phyloP scores from a whole-genome alignment of 1,140 invertebrate species.

The Caenorhabditis remanei region DNA sequence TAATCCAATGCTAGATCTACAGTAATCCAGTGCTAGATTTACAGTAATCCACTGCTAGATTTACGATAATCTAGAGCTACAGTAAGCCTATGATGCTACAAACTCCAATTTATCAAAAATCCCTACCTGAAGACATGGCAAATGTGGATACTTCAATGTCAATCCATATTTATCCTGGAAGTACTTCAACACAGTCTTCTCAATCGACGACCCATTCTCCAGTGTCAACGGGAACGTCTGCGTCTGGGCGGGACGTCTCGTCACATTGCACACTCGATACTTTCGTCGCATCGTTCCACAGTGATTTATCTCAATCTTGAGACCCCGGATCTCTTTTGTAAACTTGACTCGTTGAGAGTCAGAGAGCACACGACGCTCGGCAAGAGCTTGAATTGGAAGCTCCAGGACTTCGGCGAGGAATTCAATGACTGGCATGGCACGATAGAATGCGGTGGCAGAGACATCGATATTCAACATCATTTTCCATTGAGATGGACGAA shows the following conservation, averaged over 20 bases:
- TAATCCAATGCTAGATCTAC: too few species aligned
- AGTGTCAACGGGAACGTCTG: conserved; percentile 99
- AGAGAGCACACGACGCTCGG: conserved; percentile 92
- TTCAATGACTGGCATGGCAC: conserved; percentile 97
- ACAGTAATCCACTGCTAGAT: too few species aligned
- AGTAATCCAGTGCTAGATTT: too few species aligned
- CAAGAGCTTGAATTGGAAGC: conserved; percentile 94
- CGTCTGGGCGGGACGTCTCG: conserved; percentile 96
- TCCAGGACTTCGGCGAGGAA: conserved; percentile 99
- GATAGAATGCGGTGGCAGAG: conserved; percentile 99
- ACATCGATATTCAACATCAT: conserved; percentile 99
- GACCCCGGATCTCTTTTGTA: conserved; percentile 89
- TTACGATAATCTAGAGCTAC: too few species aligned
- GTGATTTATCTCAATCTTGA: conserved; percentile 99
- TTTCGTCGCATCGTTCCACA: conserved; percentile 98
- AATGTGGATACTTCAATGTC: conserved; percentile 84
- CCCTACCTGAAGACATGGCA: conserved; percentile 91
- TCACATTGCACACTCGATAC: conserved; percentile 98
- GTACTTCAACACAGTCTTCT: conserved; percentile 99
- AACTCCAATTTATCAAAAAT: too few species aligned
- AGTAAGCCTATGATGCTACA: too few species aligned
- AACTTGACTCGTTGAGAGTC: conserved; percentile 99
- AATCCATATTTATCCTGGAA: conserved; percentile 99
- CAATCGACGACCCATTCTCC: conserved; percentile 98
- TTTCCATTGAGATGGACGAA: conserved; percentile 99